Evolutionary conservation across 37 sponge, comb jelly and placozoan genomes (phyloP).

Genomic region (Lycopodina hypogea): DNA sequence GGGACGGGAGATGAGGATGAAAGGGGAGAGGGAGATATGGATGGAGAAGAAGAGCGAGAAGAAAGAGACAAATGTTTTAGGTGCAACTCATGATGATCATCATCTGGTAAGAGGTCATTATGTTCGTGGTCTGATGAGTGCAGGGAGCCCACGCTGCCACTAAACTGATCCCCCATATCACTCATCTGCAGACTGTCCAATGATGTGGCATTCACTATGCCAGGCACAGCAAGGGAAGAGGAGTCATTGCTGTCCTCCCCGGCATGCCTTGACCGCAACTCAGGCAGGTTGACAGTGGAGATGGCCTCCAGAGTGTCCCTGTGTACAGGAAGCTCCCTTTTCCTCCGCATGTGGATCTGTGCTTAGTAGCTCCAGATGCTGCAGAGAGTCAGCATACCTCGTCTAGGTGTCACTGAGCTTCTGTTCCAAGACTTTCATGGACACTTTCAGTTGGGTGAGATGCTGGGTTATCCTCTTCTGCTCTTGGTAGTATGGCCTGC

Average conservation of each 20-base stretch:
- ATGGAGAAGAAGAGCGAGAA: too few relatives aligned
- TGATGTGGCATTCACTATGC: background rate
- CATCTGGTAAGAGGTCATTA: background rate
- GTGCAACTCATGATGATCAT: background rate
- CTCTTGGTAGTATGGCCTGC: conserved; percentile 50
- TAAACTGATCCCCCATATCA: conserved; percentile 11
- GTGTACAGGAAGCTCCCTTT: background rate
- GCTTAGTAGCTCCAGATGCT: conserved; percentile 37
- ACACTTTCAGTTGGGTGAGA: background rate
- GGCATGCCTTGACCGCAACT: background rate
- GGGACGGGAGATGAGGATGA: too few relatives aligned
- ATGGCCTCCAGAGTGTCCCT: background rate
- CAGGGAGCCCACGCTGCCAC: conserved; percentile 31
- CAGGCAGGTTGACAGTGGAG: conserved; percentile 21
- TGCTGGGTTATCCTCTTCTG: conserved; percentile 6
- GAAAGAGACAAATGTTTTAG: too few relatives aligned
- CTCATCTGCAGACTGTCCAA: conserved; percentile 19
- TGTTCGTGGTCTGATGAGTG: conserved; percentile 27
- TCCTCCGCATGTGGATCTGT: conserved; percentile 31
- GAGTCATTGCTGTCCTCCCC: background rate
- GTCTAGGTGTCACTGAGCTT: conserved; percentile 18
- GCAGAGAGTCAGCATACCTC: conserved; percentile 30
- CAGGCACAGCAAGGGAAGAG: background rate
- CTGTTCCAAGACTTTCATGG: conserved; percentile 8
- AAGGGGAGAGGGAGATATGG: too few relatives aligned